Percentiles rank a stretch among this genome's conserved stretches.
Conservation (phyloP, 2,888 invertebrate genomes). For the Neoascia interrupta region DNA sequence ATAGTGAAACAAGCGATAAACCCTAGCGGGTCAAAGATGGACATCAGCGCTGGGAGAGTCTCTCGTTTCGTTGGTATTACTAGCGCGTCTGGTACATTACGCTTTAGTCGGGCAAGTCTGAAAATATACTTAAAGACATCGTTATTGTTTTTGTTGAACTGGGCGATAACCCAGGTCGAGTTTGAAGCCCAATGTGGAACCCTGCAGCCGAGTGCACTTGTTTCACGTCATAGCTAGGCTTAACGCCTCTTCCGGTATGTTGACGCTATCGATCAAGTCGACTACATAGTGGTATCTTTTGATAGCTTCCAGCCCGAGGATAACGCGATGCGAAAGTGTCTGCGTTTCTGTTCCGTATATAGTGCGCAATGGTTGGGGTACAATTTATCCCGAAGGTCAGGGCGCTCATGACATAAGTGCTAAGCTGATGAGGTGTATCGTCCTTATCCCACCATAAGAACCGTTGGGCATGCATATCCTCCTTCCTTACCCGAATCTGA, state of each 20-base stretch:
- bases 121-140: not conserved
- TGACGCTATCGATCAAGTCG: constrained; percentile 70
- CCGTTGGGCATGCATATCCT: too few relatives aligned
- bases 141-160: not conserved
- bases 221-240: not conserved
- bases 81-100: not conserved
- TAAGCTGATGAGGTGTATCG: not conserved
- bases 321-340: constrained; percentile 29
- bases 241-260: constrained; percentile 52
- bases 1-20: too few relatives aligned
- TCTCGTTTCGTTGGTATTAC: not conserved
- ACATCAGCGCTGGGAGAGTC: too few relatives aligned
- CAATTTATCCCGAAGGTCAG: constrained; percentile 50
- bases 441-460: too few relatives aligned
- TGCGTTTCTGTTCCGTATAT: too few relatives aligned
- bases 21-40: too few relatives aligned
- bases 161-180: not conserved
- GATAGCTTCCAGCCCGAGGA: constrained; percentile 70
- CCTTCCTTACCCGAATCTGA: not conserved
- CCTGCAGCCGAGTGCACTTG: not conserved
- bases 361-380: too few relatives aligned
- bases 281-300: constrained; percentile 72
- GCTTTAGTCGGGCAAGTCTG: not conserved
- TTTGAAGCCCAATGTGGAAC: constrained; percentile 3
- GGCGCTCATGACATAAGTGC: constrained; percentile 49